Percentiles rank a stretch among this genome's conserved stretches.
Evolutionary conservation across 2,797 vertebrate species (phyloP).

Genomic region (Clarias fuscus): DNA sequence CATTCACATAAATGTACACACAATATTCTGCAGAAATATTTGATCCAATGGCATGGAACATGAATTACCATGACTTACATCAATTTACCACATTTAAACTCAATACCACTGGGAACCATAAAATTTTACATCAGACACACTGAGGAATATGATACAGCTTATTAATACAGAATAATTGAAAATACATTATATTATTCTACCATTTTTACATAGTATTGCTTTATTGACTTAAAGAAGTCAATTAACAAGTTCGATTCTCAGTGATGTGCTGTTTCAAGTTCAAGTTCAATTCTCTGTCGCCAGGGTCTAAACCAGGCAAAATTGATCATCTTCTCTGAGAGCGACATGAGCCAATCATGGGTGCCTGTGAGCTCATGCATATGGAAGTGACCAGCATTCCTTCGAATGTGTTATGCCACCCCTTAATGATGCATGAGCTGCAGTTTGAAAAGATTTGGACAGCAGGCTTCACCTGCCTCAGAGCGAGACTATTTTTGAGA

Average conservation of each 20-base stretch:
- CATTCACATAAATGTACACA: background rate
- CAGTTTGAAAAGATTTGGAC: background rate
- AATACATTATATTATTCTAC: background rate
- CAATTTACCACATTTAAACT: background rate
- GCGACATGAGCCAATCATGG: background rate
- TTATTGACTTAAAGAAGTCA: no score
- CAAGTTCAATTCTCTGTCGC: no score
- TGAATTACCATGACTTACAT: background rate
- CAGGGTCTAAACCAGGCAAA: background rate
- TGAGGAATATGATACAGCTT: background rate
- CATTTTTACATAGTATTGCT: background rate
- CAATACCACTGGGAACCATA: background rate
- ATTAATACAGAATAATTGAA: background rate
- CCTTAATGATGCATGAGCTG: background rate
- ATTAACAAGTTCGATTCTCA: background rate
- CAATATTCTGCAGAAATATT: background rate
- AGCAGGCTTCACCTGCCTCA: background rate
- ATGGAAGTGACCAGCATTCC: background rate
- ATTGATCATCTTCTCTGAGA: background rate
- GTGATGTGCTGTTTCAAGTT: background rate
- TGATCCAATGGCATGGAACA: background rate
- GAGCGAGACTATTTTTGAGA: background rate
- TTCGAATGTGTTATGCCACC: background rate
- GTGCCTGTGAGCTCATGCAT: background rate
- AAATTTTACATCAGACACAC: background rate